Conservation (phyloP, 2,797 vertebrate genomes). For the Phaenicophaeus curvirostris region DNA sequence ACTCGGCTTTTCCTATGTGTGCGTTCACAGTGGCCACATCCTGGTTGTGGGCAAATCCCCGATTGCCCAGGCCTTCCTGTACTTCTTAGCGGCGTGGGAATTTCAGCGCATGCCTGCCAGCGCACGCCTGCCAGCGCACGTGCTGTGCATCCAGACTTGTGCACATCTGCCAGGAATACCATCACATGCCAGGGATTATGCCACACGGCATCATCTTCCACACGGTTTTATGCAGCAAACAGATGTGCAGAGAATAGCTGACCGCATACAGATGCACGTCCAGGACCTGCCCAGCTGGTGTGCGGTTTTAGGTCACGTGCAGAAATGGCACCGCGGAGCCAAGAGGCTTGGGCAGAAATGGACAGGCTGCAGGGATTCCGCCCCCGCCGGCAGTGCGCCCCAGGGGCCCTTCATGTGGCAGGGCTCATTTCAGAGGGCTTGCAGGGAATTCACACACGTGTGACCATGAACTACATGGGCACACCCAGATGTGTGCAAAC, state of each 20-base stretch:
- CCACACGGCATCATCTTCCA: not conserved
- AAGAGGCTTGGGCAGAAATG: rapidly evolving
- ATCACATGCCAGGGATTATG: not conserved
- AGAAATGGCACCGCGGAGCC: not conserved
- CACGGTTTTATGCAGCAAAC: not conserved
- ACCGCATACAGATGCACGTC: rapidly evolving
- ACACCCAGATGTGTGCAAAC: too few species aligned
- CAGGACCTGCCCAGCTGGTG: not conserved
- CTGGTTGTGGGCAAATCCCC: not conserved
- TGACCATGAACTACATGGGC: rapidly evolving
- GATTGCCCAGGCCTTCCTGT: not conserved
- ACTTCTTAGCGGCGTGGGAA: rapidly evolving
- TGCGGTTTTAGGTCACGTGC: not conserved
- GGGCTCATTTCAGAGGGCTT: rapidly evolving
- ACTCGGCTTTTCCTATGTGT: rapidly evolving
- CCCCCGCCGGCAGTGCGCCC: too few species aligned
- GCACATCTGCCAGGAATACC: not conserved
- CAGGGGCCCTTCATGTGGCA: not conserved
- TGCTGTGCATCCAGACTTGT: too few species aligned
- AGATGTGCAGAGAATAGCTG: not conserved
- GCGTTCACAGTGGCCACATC: too few species aligned
- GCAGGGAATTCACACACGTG: not conserved
- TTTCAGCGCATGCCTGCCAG: rapidly evolving
- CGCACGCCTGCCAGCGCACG: rapidly evolving
- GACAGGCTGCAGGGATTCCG: not conserved